These are phyloP conservation scores for Ommatoiulus sabulosus DNA, from an alignment of 2,888 invertebrate genomes.

Conservation along the genomic window DNA sequence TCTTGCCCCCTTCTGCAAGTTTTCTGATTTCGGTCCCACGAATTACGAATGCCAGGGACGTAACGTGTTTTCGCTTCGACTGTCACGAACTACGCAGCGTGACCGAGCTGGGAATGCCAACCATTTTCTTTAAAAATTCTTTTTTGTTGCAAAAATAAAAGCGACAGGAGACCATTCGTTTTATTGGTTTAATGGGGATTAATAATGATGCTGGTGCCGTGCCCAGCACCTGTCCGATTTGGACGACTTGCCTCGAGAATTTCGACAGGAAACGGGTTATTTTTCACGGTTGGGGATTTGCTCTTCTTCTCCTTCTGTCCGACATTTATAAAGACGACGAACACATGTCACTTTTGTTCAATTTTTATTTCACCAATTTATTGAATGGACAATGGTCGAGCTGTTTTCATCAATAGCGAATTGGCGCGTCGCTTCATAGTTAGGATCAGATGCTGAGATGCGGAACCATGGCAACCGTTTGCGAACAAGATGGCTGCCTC, in stretches of 20 bases:
- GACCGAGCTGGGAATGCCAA: background rate
- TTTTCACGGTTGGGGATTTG: background rate
- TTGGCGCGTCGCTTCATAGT: no score
- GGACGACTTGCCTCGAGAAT: background rate
- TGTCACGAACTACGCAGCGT: background rate
- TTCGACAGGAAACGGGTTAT: background rate
- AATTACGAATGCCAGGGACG: background rate
- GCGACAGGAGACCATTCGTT: slow-evolving; percentile 4
- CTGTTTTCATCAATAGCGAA: no score
- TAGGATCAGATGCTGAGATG: no score
- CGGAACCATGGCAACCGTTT: no score
- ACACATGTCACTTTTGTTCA: no score
- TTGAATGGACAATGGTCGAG: no score
- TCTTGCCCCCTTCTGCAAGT: background rate
- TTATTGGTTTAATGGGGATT: background rate
- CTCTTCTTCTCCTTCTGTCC: no score
- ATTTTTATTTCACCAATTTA: no score
- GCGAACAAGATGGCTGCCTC: no score
- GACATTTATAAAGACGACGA: no score
- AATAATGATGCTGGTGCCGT: background rate
- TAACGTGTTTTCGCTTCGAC: slow-evolving; percentile 8
- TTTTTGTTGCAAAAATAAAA: background rate
- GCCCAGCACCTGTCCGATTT: background rate
- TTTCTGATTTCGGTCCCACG: background rate
- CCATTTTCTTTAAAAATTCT: background rate